phyloP scores from a whole-genome alignment of 2,113 vertebrate species.

The Talpa occidentalis region DNA sequence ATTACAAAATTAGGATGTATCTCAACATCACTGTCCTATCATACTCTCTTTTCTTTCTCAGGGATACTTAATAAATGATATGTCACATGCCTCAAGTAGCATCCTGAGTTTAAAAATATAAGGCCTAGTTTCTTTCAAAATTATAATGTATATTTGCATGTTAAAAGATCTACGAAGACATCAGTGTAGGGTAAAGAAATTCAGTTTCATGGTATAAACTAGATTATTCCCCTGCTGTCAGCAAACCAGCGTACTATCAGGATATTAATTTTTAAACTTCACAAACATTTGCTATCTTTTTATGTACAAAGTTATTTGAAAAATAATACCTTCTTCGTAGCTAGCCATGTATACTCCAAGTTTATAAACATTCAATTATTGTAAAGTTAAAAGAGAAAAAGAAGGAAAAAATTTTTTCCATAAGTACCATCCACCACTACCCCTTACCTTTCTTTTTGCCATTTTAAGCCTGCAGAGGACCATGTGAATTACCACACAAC shows the following conservation, averaged over 20 bases:
- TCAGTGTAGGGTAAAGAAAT: conserved; percentile 24
- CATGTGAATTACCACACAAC: background rate
- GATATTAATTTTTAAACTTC: background rate
- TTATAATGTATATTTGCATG: background rate
- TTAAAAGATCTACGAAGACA: conserved; percentile 39
- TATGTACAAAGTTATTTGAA: conserved; percentile 29
- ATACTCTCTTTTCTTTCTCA: background rate
- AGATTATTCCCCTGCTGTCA: background rate
- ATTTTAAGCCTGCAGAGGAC: background rate
- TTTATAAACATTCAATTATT: background rate
- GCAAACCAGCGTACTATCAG: background rate
- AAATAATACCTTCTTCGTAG: conserved; percentile 24
- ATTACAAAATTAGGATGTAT: background rate
- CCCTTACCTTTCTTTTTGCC: background rate
- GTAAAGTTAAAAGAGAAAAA: background rate
- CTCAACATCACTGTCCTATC: background rate
- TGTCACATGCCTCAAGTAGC: background rate
- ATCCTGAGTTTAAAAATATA: conserved; percentile 1
- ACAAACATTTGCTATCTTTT: background rate
- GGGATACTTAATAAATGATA: background rate
- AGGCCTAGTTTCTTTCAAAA: background rate
- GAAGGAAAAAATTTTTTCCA: background rate
- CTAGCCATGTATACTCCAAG: background rate
- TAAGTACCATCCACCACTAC: background rate
- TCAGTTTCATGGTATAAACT: background rate